These are phyloP conservation scores for Antechinus stuartii DNA, from an alignment of 2,113 vertebrate species.

Conservation along the genomic window DNA sequence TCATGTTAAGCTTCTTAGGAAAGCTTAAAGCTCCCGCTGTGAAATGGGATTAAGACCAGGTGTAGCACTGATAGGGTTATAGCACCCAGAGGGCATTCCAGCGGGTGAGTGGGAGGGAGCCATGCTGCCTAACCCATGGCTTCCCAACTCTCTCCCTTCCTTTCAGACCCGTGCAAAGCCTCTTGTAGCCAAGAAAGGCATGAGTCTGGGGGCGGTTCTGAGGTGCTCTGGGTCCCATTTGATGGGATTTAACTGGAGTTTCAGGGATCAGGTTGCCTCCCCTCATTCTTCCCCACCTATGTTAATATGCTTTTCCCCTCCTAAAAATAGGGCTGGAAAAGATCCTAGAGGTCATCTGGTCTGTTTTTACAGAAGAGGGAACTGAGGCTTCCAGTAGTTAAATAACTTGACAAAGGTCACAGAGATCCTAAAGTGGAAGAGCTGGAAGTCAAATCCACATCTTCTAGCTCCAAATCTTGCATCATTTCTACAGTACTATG, in stretches of 20 bases:
- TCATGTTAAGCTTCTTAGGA: constrained; percentile 20
- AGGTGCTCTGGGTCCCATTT: neutral
- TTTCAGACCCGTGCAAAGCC: neutral
- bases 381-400: neutral
- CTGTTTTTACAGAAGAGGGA: neutral
- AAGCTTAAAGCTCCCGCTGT: constrained; percentile 37
- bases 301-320: neutral
- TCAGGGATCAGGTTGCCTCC: neutral
- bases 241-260: neutral
- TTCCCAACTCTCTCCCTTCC: no score
- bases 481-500: neutral
- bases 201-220: neutral
- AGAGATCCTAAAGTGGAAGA: neutral
- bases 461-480: neutral
- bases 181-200: neutral
- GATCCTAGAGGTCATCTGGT: neutral
- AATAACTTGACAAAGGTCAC: neutral
- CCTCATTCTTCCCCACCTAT: neutral
- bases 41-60: constrained; percentile 48
- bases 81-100: neutral
- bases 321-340: neutral
- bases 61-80: neutral
- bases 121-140: neutral
- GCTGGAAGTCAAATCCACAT: neutral
- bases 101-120: neutral